Base-by-base conservation (phyloP, 2,113 vertebrate species). In the Sardina pilchardus region DNA sequence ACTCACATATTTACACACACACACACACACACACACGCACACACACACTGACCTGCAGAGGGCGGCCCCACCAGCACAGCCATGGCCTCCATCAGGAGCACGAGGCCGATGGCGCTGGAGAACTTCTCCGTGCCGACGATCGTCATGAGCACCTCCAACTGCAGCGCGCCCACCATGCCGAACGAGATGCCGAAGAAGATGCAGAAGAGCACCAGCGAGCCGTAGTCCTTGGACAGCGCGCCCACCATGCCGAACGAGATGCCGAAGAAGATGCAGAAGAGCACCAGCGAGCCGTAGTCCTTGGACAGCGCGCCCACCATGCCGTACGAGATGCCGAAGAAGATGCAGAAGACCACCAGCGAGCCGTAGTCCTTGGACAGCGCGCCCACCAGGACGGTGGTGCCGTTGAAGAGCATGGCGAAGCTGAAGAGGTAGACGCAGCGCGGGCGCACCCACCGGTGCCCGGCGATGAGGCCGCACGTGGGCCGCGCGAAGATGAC, bases 221-320 rank as follows among this genome's bases (percentile, higher is more conserved):
- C n/a, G n/a, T n/a, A n/a, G n/a, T n/a, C n/a, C n/a, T n/a, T n/a
- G n/a, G n/a, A n/a, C n/a, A n/a, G n/a, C n/a, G n/a, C n/a, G n/a
- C n/a, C n/a, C n/a, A n/a, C n/a, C n/a, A n/a, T n/a, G n/a, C n/a
- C n/a, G n/a, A n/a, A n/a, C n/a, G n/a, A n/a, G n/a, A n/a, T n/a
- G n/a, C n/a, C n/a, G n/a, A n/a, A n/a, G n/a, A n/a, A n/a, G n/a
- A n/a, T n/a, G n/a, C n/a, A n/a, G n/a, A n/a, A n/a, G n/a, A n/a
- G n/a, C n/a, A n/a, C n/a, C n/a, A n/a, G n/a, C n/a, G n/a, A n/a
- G n/a, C n/a, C n/a, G n/a, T n/a, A n/a, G n/a, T n/a, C n/a, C n/a
- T n/a, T n/a, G n/a, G n/a, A n/a, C n/a, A n/a, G n/a, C n/a, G 97
- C 97, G 0, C 98, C 98, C 91, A 99, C 97, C 97, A 99, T 99